Base-by-base conservation (phyloP, 2,113 vertebrate genomes). In the Gallinago jamesoni region DNA sequence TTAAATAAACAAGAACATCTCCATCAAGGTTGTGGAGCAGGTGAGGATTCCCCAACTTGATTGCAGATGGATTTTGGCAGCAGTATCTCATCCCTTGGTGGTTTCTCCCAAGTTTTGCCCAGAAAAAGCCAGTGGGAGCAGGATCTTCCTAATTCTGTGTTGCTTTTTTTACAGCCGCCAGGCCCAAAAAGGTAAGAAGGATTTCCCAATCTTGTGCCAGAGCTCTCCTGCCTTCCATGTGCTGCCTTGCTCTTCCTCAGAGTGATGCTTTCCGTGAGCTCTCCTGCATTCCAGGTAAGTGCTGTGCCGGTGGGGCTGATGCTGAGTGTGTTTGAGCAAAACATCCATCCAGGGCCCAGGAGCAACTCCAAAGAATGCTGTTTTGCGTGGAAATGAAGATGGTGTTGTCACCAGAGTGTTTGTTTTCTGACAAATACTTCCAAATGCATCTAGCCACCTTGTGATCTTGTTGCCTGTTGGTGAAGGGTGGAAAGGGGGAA, bases 201-300 rank as follows among this genome's bases (percentile, higher is more conserved):
- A 21, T 90, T 84, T 70, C 62, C 31, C 16, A 9, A 1, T 21
- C 35, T 53, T 33, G 33, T 66, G 56, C 30, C 19, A 15, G 66
- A 57, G 47, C 24, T 79, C 23, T 63, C 55, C 27, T 16, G 19
- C 66, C 73, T 27, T n/a, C 43, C 56, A 21, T 0, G 1, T 33
- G 72, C 62, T 62, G 66, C 76, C 66, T 69, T 73, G 35, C 69
- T 74, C 9, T 31, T 56, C 48, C 59, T 39, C 43, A 3, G 24
- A 33, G 21, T 0, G 0, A 21, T 37, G 33, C 47, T 31, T 78
- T 59, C 41, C 68, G 55, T 3, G 3, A 24, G 52, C 41, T 69
- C 17, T 75, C 35, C 78, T 2, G 0, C 15, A 18, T 11, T 45
- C 55, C 78, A 73, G 39, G 55, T 57, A 41, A 43, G 60, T 3